Conservation (phyloP, 1,140 invertebrate species). For the Caenorhabditis brenneri region DNA sequence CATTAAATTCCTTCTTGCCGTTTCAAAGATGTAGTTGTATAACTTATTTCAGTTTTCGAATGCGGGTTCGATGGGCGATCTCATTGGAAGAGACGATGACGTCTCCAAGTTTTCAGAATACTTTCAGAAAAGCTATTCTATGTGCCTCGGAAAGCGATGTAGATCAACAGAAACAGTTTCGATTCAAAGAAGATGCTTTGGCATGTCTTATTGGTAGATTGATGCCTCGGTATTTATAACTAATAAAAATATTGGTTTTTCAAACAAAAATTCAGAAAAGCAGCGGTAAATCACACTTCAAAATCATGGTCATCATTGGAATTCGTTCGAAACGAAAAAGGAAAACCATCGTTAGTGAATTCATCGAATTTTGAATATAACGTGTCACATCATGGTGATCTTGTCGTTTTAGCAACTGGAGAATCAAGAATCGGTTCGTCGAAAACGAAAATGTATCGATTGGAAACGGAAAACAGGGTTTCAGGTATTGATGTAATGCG, state of each 20-base stretch:
- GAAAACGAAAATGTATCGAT: not conserved
- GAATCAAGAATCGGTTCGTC: constrained; percentile 25
- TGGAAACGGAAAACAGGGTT: not conserved
- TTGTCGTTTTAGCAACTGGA: constrained; percentile 40
- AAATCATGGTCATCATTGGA: constrained; percentile 1
- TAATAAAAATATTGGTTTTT: not conserved
- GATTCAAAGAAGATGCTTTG: constrained; percentile 40
- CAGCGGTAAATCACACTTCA: not conserved
- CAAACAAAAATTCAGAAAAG: constrained; percentile 13
- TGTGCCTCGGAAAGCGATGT: not conserved
- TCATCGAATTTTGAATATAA: constrained; percentile 23
- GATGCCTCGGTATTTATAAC: constrained; percentile 38
- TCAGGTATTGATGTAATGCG: constrained; percentile 48
- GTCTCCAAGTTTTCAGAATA: constrained; percentile 2
- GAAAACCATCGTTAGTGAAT: constrained; percentile 31
- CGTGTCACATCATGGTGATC: constrained; percentile 45
- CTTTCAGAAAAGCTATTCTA: constrained; percentile 12
- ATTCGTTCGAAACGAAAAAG: not conserved
- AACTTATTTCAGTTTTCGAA: not conserved
- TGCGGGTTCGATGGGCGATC: constrained; percentile 40
- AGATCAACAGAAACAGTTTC: not conserved
- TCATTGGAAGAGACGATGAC: constrained; percentile 30
- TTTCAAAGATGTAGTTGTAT: not conserved
- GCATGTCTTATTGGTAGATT: constrained; percentile 25
- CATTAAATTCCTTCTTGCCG: not conserved